phyloP scores from a whole-genome alignment of 2,113 vertebrate species.

The Zosterops pallidus region DNA sequence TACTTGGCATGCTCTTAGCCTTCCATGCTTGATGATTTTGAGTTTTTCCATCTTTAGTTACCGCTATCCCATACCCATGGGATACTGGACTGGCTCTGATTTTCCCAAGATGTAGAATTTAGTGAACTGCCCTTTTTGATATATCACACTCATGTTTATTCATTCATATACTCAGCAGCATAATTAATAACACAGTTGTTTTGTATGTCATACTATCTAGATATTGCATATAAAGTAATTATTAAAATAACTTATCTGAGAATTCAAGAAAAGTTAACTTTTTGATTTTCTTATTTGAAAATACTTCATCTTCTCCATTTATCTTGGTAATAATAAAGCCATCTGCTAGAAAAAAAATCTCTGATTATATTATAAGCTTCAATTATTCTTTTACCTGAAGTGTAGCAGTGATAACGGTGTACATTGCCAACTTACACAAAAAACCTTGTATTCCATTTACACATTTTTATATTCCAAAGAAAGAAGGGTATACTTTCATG shows the following conservation, averaged over 20 bases:
- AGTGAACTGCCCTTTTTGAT: background rate
- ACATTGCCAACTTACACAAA: background rate
- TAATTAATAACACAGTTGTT: background rate
- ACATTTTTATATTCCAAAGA: background rate
- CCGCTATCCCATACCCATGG: background rate
- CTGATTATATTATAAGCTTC: background rate
- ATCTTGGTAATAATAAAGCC: background rate
- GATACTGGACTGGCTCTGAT: background rate
- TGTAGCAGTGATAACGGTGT: background rate
- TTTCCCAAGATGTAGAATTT: background rate
- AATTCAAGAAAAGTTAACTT: background rate
- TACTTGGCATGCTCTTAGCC: background rate
- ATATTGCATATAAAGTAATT: background rate
- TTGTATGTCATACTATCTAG: background rate
- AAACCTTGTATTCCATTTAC: background rate
- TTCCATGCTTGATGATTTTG: background rate
- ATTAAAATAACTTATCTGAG: background rate
- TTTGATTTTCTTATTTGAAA: background rate
- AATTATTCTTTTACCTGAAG: background rate
- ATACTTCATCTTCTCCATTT: background rate
- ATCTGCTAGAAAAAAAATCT: background rate
- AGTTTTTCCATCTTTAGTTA: background rate
- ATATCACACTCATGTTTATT: background rate
- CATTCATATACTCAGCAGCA: background rate
- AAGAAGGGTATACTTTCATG: background rate